Evolutionary conservation across 2,888 invertebrate genomes (phyloP), one percentile per base, ranked within the genome.

Genomic region (Erpobdella octoculata): DNA sequence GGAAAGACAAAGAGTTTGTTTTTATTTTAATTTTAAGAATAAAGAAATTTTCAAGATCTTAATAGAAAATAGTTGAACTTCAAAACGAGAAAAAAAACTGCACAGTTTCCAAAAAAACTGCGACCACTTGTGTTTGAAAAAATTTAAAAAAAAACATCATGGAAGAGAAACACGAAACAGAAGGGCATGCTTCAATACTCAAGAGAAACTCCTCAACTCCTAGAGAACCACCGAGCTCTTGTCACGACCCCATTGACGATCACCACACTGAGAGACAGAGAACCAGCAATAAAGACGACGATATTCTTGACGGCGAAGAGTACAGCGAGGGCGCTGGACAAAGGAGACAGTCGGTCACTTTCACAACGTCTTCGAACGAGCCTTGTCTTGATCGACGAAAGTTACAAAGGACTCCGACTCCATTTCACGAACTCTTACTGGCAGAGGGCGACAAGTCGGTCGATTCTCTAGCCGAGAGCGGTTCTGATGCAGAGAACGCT

Each of bases 341-440:
- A 1, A 53, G 62, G 31, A 62, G 62, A 31, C 62, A 62, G 35
- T 62, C 62, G 35, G 62, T 62, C n/a, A 62, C 62, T 5, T 62
- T 62, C 35, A 35, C 35, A n/a, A 31, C 33, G 31, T 62, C 62
- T 31, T 35, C 31, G 31, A 35, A 62, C 12, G 62, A 62, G n/a
- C 62, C 62, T 1, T 33, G 62, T 18, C 35, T 62, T n/a, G 62
- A 62, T 35, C 31, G 35, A 12, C 31, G 62, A 35, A 62, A 62
- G 62, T 35, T 62, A 18, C 62, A 62, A 62, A 62, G 62, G 31
- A 62, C 62, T 12, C 62, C 62, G 31, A 62, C 62, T 28, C 62
- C 62, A 5, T 62, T 62, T 31, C 62, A 62, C 35, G 62, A 62
- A 62, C n/a, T 62, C 35, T 35, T 62, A 28, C n/a, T 62, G 35